Conservation (phyloP, 1,140 invertebrate species). For the Drosophila pectinifera region DNA sequence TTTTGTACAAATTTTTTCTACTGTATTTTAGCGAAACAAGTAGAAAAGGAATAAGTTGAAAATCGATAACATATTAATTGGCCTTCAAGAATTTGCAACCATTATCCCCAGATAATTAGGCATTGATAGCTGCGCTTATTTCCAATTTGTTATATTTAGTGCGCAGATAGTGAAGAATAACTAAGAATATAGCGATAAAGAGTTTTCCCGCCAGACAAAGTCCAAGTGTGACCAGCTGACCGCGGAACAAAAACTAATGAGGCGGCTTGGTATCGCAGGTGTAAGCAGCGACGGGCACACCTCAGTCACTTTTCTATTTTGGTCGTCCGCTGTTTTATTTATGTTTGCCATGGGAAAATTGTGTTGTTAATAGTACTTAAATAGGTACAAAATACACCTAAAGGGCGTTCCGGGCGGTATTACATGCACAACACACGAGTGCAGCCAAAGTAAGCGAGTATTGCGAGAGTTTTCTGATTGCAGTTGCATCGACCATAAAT, state of each 20-base stretch:
- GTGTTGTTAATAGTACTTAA: conserved; percentile 32
- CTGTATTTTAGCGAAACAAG: not conserved
- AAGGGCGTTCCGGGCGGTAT: conserved; percentile 6
- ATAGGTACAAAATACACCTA: conserved; percentile 7
- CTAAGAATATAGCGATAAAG: not conserved
- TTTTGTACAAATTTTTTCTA: not conserved
- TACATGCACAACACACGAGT: not conserved
- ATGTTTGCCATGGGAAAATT: conserved; percentile 40
- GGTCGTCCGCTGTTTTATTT: conserved; percentile 45
- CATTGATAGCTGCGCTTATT: too few relatives aligned
- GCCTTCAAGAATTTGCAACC: fast-evolving
- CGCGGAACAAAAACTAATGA: not conserved
- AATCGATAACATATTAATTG: not conserved
- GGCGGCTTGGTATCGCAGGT: not conserved
- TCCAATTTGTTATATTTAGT: fast-evolving
- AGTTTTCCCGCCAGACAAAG: not conserved
- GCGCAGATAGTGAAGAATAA: not conserved
- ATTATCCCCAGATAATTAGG: too few relatives aligned
- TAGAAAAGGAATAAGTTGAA: not conserved
- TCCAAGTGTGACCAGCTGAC: not conserved
- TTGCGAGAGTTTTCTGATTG: not conserved
- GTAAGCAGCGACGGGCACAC: not conserved
- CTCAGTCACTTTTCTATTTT: conserved; percentile 28
- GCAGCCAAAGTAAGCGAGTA: conserved; percentile 3
- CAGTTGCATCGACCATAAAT: conserved; percentile 15